Evolutionary conservation across 2,888 invertebrate genomes (phyloP), one percentile per base, ranked within the genome.

Genomic region (Elysia crispata): DNA sequence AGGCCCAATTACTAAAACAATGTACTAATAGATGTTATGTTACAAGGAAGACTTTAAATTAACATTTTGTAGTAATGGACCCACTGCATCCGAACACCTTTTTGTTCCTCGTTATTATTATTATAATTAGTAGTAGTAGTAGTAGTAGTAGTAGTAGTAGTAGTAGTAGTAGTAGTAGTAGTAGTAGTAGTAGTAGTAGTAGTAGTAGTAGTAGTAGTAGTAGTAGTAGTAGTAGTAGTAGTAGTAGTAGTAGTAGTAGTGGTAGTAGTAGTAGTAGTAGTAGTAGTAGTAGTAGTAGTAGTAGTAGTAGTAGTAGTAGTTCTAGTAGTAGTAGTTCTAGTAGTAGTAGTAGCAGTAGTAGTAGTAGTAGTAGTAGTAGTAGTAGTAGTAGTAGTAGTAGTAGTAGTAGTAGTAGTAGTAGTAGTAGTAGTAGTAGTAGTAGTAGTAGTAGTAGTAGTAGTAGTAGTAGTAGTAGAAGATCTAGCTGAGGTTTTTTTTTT

Each of bases 151-250:
- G 28, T 50, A 50, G 28, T 50, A 50, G 15, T 50, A 50, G 15
- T 73, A 50, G 25, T 50, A 23, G 54, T 73, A 50, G 54, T 73
- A 50, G 25, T 73, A 50, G 25, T 73, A 50, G 54, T 73, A 50
- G 25, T 73, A 25, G n/a, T 73, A 50, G 41, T 72, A 41, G 31
- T 72, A 41, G 49, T 72, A 41, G 31, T 72, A 41, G 23, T 72
- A 41, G 31, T 72, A 41, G 23, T 72, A 41, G 23, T 72, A 41
- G 49, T 72, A 41, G 18, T 72, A 25, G 18, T 72, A 41, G 49
- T 72, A 41, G 18, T 72, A 41, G 18, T 72, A 41, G 49, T 72
- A 41, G 49, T 72, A 41, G 49, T 72, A 25, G 23, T 72, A 41
- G 49, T 41, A 25, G 49, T 72, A 41, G 23, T 72, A 41, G 25